These are phyloP conservation scores for Rhynchotus rufescens DNA, from an alignment of 2,797 vertebrate species.

Conservation along the genomic window DNA sequence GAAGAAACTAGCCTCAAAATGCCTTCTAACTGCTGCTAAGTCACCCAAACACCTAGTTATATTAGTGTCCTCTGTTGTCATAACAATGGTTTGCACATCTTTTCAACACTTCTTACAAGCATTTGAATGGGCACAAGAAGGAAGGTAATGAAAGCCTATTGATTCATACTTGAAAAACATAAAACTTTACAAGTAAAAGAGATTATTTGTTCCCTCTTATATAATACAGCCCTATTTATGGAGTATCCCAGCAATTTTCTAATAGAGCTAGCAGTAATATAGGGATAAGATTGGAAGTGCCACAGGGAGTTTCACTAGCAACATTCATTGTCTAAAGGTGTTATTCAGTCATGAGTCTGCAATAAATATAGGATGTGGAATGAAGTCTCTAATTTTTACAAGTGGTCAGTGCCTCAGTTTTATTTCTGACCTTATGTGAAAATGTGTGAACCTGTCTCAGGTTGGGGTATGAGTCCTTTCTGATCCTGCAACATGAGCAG, in stretches of 20 bases:
- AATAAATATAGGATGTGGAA: not conserved
- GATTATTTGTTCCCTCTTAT: not conserved
- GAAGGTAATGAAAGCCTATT: not conserved
- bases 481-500: not conserved
- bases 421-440: not conserved
- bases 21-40: not conserved
- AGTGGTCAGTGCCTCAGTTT: not conserved
- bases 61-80: not conserved
- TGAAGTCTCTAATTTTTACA: not conserved
- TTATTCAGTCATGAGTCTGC: not conserved
- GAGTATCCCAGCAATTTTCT: not conserved
- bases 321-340: not conserved
- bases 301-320: not conserved
- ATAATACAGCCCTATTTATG: not conserved
- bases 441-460: not conserved
- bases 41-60: not conserved
- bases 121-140: not conserved
- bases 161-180: conserved; percentile 10
- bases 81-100: not conserved
- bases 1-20: not conserved
- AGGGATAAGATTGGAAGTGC: not conserved
- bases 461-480: not conserved
- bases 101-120: not conserved
- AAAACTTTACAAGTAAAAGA: not conserved
- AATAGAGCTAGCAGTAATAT: not conserved